phyloP scores from a whole-genome alignment of 2,888 invertebrate species.

The Mactromeris polynyma region DNA sequence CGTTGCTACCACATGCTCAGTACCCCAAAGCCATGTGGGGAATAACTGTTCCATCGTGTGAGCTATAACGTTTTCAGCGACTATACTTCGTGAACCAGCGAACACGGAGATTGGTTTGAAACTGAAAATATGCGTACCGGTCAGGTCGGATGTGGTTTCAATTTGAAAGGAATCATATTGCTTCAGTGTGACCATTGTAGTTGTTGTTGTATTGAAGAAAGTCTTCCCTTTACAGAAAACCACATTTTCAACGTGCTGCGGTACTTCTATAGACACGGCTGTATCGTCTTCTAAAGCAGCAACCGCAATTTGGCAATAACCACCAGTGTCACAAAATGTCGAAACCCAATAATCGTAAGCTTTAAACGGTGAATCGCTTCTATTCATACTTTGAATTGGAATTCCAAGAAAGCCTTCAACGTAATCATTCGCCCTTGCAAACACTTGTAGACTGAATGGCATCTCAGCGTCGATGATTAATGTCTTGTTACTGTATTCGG shows the following conservation, averaged over 20 bases:
- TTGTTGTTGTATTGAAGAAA: slow-evolving; percentile 31
- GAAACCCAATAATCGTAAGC: slow-evolving; percentile 45
- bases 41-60: slow-evolving; percentile 61
- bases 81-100: slow-evolving; percentile 57
- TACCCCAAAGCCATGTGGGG: slow-evolving; percentile 58
- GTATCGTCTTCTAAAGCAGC: slow-evolving; percentile 45
- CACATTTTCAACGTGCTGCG: slow-evolving; percentile 22
- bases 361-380: neutral
- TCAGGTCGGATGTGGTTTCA: slow-evolving; percentile 51
- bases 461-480: slow-evolving; percentile 30
- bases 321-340: slow-evolving; percentile 60
- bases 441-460: slow-evolving; percentile 49
- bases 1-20: slow-evolving; percentile 34
- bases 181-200: slow-evolving; percentile 23
- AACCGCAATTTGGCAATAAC: slow-evolving; percentile 59
- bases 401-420: slow-evolving; percentile 56
- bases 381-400: slow-evolving; percentile 35
- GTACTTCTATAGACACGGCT: slow-evolving; percentile 30
- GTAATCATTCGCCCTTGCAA: slow-evolving; percentile 20
- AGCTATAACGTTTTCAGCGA: neutral
- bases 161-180: slow-evolving; percentile 51
- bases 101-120: slow-evolving; percentile 51
- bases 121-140: slow-evolving; percentile 59
- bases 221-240: slow-evolving; percentile 23
- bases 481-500: slow-evolving; percentile 53